Percentiles rank a stretch among this genome's conserved stretches.
These are phyloP conservation scores for Cryptoleucopteryx plumbea DNA, from an alignment of 2,113 vertebrate genomes.

Conservation along the genomic window DNA sequence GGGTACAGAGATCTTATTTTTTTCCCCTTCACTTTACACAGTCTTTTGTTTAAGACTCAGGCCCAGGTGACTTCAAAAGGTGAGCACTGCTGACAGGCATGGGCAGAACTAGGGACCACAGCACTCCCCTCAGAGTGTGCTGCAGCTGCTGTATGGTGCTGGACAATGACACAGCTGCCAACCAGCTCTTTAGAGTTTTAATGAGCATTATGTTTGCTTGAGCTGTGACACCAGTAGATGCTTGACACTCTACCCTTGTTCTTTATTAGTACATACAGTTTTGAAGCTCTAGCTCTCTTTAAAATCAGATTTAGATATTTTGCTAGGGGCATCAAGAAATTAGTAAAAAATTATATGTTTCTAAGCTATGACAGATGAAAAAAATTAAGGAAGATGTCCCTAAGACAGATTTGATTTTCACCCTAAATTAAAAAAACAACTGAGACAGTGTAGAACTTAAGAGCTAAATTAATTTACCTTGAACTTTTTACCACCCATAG, in stretches of 20 bases:
- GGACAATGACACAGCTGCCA: neutral
- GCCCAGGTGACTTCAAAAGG: neutral
- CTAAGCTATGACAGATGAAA: neutral
- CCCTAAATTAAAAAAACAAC: neutral
- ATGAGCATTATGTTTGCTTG: neutral
- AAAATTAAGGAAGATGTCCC: neutral
- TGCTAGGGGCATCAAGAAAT: neutral
- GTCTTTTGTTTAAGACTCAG: neutral
- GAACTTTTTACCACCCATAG: constrained; percentile 90
- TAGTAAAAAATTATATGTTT: neutral
- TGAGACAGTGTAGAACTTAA: neutral
- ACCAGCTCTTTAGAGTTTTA: neutral
- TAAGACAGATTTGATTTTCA: neutral
- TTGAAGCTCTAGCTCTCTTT: neutral
- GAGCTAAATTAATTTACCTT: constrained; percentile 77
- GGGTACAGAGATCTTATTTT: neutral
- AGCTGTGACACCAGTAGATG: neutral
- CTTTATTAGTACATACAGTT: neutral
- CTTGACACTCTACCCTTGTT: neutral
- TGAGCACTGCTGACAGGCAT: neutral
- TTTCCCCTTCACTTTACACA: neutral
- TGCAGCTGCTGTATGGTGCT: neutral
- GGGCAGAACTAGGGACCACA: neutral
- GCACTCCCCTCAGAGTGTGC: neutral
- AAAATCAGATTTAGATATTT: neutral